Evolutionary conservation across 2,113 vertebrate genomes (phyloP).

Genomic region (Aldabrachelys gigantea): DNA sequence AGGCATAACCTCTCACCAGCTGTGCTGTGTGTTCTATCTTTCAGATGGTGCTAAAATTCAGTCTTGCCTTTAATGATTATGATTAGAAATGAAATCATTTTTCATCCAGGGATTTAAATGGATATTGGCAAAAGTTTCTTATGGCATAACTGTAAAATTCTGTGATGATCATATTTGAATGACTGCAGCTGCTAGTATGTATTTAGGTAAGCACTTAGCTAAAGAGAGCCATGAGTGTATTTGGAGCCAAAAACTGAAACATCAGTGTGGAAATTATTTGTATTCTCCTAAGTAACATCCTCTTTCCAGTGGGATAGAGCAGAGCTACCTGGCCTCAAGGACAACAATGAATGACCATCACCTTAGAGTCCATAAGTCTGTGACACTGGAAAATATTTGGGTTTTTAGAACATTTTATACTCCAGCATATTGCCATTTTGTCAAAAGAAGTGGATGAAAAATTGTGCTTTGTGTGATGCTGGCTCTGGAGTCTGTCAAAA

Average conservation of each 20-base stretch:
- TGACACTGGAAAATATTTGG: neutral
- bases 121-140: conserved; percentile 21
- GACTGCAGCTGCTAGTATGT: conserved; percentile 19
- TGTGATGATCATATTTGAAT: conserved; percentile 25
- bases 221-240: neutral
- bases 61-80: neutral
- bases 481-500: no score
- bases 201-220: neutral
- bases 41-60: conserved; percentile 44
- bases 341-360: neutral
- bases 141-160: neutral
- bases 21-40: neutral
- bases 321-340: neutral
- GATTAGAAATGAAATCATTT: conserved; percentile 33
- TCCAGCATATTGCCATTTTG: neutral
- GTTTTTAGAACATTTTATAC: neutral
- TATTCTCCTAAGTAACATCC: neutral
- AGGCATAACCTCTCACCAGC: neutral
- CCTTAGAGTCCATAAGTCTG: neutral
- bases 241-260: neutral
- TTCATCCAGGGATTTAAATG: conserved; percentile 37
- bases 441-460: no score
- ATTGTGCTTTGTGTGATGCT: no score
- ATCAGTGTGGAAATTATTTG: conserved; percentile 4
- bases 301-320: neutral